Base-by-base conservation (phyloP, 2,888 invertebrate genomes). In the Elegia similella region DNA sequence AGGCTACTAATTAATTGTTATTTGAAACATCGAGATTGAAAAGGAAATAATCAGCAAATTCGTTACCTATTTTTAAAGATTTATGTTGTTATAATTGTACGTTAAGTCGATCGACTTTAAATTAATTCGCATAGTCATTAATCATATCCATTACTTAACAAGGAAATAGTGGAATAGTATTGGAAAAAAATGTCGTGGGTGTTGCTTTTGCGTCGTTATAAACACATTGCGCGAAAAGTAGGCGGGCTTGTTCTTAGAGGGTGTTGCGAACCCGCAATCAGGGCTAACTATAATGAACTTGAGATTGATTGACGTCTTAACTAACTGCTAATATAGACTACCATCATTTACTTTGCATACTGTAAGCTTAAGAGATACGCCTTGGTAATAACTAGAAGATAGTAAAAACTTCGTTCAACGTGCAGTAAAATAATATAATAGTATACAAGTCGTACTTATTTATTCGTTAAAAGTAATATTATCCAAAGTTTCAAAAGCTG, bases 221-320 rank as follows among this genome's bases (percentile, higher is more conserved):
- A 87, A 82, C 78, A 80, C 87, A 89, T 89, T 68, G 84, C 67
- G 84, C 82, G 80, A 86, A 86, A 77, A 80, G 77, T 74, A 74
- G 90, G 90, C 81, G 89, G 85, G 63, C 68, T 55, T 23, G 71
- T 68, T 65, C 66, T 60, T 62, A 52, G 65, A 66, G 72, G 69
- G 72, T 72, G 69, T 66, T 65, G 65, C 61, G 70, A 70, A 64
- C 67, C 62, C 64, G 70, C 71, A 72, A 80, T 78, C 77, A 73
- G 68, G 72, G 71, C 73, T 75, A 77, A 70, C 70, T 66, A 73
- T 82, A 81, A 84, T 83, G 78, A 80, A 78, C 64, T 62, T 57
- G 63, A 71, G 70, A 77, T 77, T 76, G 68, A 80, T 76, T 70
- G 61, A 54, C 58, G 59, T 55, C 53, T 58, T 54, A 50, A 34